These are phyloP conservation scores for Pelagia noctiluca DNA, from an alignment of 30 jellyfish, hydroid and myxozoan genomes.

Conservation along the genomic window DNA sequence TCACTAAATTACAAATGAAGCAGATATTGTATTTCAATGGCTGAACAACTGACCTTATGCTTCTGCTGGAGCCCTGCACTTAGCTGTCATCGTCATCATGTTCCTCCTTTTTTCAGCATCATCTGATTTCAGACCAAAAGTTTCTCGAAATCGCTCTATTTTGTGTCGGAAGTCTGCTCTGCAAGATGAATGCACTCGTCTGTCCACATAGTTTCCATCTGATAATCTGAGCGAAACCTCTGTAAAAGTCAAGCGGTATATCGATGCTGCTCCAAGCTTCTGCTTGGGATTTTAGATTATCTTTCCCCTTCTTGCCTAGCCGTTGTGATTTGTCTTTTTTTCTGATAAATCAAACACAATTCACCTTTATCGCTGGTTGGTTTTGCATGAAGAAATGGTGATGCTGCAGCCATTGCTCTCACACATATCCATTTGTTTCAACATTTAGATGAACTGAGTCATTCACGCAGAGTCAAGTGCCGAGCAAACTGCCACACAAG, in stretches of 20 bases:
- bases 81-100: constrained; percentile 21
- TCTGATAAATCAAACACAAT: constrained; percentile 19
- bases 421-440: constrained; percentile 11
- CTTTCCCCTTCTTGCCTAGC: constrained; percentile 26
- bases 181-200: constrained; percentile 28
- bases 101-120: constrained; percentile 16
- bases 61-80: constrained; percentile 29
- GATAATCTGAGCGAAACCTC: constrained; percentile 23
- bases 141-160: constrained; percentile 21
- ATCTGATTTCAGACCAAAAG: constrained; percentile 24
- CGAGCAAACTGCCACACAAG: constrained; percentile 24
- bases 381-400: constrained; percentile 22
- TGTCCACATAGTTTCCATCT: constrained; percentile 14
- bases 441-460: constrained; percentile 22
- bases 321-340: constrained; percentile 18
- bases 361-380: constrained; percentile 15
- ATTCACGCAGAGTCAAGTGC: constrained; percentile 1
- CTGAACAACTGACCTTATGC: constrained; percentile 21
- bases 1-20: constrained; percentile 16
- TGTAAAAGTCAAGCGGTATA: constrained; percentile 17
- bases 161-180: constrained; percentile 21
- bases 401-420: constrained; percentile 20
- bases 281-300: constrained; percentile 16
- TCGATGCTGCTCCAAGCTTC: constrained; percentile 27
- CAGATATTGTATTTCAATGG: constrained; percentile 27